Evolutionary conservation across 1,140 invertebrate species (phyloP).

Genomic region (Neuroterus valhalla): DNA sequence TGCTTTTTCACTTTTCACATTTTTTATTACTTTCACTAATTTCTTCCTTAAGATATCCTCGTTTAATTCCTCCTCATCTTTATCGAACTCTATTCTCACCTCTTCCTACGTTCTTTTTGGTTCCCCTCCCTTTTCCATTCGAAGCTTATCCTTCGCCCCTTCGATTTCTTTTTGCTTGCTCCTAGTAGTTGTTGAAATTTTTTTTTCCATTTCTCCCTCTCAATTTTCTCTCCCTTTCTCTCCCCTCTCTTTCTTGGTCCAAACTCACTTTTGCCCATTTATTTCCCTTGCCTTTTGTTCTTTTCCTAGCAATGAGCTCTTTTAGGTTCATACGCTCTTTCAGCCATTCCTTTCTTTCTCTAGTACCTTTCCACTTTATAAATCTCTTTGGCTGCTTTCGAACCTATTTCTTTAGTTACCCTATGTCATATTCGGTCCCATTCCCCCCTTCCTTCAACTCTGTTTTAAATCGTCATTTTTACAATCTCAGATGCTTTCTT

Average conservation of each 20-base stretch:
- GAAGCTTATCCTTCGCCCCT: background rate
- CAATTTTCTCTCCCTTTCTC: background rate
- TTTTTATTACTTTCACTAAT: background rate
- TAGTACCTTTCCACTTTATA: too few relatives aligned
- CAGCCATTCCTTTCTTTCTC: too few relatives aligned
- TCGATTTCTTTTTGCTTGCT: background rate
- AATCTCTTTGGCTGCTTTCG: too few relatives aligned
- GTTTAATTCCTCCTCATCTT: slow-evolving; percentile 24
- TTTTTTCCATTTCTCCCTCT: background rate
- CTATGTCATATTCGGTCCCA: too few relatives aligned
- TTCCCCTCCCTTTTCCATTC: slow-evolving; percentile 70
- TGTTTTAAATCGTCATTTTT: too few relatives aligned
- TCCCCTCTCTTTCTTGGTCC: background rate
- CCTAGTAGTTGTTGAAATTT: background rate
- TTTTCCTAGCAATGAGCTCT: too few relatives aligned
- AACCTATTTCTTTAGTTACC: too few relatives aligned
- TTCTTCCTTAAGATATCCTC: slow-evolving; percentile 64
- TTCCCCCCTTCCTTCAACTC: too few relatives aligned
- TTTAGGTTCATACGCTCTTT: too few relatives aligned
- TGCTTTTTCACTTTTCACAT: background rate
- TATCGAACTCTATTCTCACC: background rate
- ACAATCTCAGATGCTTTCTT: too few relatives aligned
- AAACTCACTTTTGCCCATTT: background rate
- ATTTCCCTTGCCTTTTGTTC: too few relatives aligned
- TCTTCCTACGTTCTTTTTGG: background rate